phyloP scores from a whole-genome alignment of 2,888 invertebrate species.

The Andrena praecox region DNA sequence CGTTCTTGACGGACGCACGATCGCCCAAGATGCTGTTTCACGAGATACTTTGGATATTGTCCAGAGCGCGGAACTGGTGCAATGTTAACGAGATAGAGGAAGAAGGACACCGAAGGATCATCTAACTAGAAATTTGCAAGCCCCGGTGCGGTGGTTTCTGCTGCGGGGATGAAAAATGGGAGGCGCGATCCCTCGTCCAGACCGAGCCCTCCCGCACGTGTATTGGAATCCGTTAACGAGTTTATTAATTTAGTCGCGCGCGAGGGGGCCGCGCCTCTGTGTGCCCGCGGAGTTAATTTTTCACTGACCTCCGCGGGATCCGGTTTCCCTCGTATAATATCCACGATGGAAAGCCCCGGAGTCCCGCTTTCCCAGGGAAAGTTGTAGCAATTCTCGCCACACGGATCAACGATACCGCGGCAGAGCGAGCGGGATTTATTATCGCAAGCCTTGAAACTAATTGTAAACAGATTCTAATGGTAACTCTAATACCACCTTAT shows the following conservation, averaged over 20 bases:
- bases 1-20: conserved; percentile 20
- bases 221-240: background rate
- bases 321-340: conserved; percentile 16
- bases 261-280: background rate
- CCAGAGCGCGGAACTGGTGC: conserved; percentile 26
- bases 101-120: background rate
- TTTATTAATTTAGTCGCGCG: conserved; percentile 10
- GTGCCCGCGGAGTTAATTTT: conserved; percentile 17
- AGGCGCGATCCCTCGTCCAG: background rate
- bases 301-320: conserved; percentile 1
- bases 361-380: background rate
- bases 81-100: background rate
- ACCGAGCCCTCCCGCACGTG: background rate
- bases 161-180: background rate
- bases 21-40: background rate
- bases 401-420: background rate
- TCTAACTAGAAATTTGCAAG: background rate
- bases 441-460: background rate
- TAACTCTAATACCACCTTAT: too few relatives aligned
- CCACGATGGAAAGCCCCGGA: background rate
- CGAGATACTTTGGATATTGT: conserved; percentile 36
- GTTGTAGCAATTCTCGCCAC: background rate
- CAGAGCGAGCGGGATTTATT: background rate
- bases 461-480: background rate
- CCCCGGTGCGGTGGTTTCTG: background rate